These are phyloP conservation scores for Drosophila anomelani DNA, from an alignment of 2,888 invertebrate species.

Conservation along the genomic window DNA sequence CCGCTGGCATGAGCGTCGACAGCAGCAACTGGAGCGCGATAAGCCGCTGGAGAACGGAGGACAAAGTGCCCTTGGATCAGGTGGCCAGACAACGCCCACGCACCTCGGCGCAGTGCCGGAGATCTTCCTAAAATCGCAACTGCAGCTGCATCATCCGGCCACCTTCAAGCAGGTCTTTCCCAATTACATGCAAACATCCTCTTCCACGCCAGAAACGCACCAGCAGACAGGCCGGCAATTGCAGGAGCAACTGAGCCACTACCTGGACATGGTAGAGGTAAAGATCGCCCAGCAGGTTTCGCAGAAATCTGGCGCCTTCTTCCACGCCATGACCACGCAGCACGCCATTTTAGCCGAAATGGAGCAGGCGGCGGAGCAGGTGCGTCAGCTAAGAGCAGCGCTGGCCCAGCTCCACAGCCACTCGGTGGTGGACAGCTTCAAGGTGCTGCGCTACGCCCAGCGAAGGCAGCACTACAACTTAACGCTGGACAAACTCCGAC, in stretches of 20 bases:
- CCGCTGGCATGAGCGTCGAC: constrained; percentile 88
- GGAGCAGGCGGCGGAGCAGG: constrained; percentile 91
- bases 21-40: constrained; percentile 85
- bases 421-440: constrained; percentile 92
- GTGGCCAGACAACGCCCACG: constrained; percentile 53
- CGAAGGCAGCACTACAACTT: constrained; percentile 88
- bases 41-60: constrained; percentile 52
- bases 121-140: constrained; percentile 92
- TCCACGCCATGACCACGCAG: constrained; percentile 99
- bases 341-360: constrained; percentile 98
- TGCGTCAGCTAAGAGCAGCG: constrained; percentile 90
- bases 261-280: constrained; percentile 95
- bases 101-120: constrained; percentile 90
- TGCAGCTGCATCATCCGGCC: constrained; percentile 91
- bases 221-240: constrained; percentile 88
- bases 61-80: constrained; percentile 1
- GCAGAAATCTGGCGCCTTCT: constrained; percentile 97
- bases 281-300: constrained; percentile 86
- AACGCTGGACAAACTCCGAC: constrained; percentile 91
- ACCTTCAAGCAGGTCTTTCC: constrained; percentile 95
- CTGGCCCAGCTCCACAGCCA: constrained; percentile 91
- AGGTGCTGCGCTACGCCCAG: constrained; percentile 90
- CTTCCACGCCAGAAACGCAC: constrained; percentile 48
- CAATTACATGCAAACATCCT: constrained; percentile 85
- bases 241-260: constrained; percentile 96